These are phyloP conservation scores for Drosophila hawaiiensis DNA, from an alignment of 2,888 invertebrate species.

Conservation along the genomic window DNA sequence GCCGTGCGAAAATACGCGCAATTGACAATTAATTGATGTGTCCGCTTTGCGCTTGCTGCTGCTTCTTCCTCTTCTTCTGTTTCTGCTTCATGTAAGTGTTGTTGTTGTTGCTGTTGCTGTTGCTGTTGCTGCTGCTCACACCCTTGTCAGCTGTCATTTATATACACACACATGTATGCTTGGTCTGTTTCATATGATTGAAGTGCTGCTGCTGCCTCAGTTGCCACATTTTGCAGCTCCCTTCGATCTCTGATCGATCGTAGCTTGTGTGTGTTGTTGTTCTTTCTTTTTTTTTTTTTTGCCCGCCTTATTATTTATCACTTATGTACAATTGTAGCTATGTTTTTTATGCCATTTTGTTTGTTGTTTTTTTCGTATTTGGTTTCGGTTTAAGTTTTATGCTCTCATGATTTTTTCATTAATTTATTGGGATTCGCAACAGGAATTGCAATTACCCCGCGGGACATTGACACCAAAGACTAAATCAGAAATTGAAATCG, in stretches of 20 bases:
- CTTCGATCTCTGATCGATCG: constrained; percentile 51
- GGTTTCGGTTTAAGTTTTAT: constrained; percentile 63
- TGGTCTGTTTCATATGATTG: constrained; percentile 62
- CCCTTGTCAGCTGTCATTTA: constrained; percentile 80
- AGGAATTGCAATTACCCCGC: constrained; percentile 44
- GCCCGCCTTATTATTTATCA: constrained; percentile 71
- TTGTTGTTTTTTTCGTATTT: constrained; percentile 42
- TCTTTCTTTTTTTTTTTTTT: constrained; percentile 34
- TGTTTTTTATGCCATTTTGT: constrained; percentile 25
- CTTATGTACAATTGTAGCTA: constrained; percentile 65
- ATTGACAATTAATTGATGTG: constrained; percentile 82
- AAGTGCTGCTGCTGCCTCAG: constrained; percentile 58
- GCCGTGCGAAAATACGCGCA: constrained; percentile 81
- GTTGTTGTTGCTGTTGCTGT: constrained; percentile 35
- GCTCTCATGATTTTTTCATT: constrained; percentile 74
- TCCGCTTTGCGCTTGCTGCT: constrained; percentile 67
- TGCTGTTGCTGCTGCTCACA: constrained; percentile 67
- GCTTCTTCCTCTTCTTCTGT: constrained; percentile 5
- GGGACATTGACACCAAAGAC: constrained; percentile 48
- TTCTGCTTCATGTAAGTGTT: neutral
- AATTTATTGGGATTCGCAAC: constrained; percentile 62
- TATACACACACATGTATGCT: constrained; percentile 27
- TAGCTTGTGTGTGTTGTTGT: constrained; percentile 19
- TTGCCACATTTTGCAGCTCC: constrained; percentile 42
- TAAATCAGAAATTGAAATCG: constrained; percentile 22